Percentiles rank a stretch among this genome's conserved stretches.
phyloP scores from a whole-genome alignment of 2,888 invertebrate genomes.

The Diachrysia chrysitis region DNA sequence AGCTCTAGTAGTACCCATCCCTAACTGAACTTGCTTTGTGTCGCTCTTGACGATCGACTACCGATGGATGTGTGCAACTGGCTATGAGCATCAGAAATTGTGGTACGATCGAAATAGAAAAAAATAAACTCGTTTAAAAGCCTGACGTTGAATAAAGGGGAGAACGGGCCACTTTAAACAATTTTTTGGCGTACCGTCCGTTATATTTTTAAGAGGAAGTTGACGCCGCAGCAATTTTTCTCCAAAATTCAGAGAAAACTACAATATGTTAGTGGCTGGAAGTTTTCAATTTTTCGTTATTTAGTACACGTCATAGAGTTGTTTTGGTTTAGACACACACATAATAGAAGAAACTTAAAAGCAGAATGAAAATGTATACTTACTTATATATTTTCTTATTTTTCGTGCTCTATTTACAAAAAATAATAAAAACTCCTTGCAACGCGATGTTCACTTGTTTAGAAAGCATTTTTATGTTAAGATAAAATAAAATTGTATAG shows the following conservation, averaged over 20 bases:
- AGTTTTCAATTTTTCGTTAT: constrained; percentile 43
- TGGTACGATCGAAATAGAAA: constrained; percentile 37
- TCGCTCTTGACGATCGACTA: not conserved
- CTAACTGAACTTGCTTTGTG: too few species aligned
- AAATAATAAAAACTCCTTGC: not conserved
- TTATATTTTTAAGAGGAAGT: constrained; percentile 38
- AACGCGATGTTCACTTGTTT: not conserved
- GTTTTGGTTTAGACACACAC: too few species aligned
- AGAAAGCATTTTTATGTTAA: not conserved
- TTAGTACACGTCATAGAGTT: not conserved
- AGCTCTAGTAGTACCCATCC: too few species aligned
- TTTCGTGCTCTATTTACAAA: not conserved
- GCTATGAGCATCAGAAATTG: not conserved
- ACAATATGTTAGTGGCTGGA: constrained; percentile 27
- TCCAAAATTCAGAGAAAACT: constrained; percentile 39
- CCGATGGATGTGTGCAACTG: not conserved
- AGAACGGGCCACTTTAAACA: constrained; percentile 37
- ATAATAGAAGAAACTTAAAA: not conserved
- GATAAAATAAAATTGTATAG: not conserved
- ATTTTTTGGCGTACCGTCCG: constrained; percentile 35
- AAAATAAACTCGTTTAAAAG: constrained; percentile 56
- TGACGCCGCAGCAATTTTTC: constrained; percentile 33
- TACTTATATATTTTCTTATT: not conserved
- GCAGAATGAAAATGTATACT: not conserved
- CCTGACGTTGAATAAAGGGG: constrained; percentile 51